phyloP scores from a whole-genome alignment of 2,888 invertebrate species.

The Endomychus coccineus region DNA sequence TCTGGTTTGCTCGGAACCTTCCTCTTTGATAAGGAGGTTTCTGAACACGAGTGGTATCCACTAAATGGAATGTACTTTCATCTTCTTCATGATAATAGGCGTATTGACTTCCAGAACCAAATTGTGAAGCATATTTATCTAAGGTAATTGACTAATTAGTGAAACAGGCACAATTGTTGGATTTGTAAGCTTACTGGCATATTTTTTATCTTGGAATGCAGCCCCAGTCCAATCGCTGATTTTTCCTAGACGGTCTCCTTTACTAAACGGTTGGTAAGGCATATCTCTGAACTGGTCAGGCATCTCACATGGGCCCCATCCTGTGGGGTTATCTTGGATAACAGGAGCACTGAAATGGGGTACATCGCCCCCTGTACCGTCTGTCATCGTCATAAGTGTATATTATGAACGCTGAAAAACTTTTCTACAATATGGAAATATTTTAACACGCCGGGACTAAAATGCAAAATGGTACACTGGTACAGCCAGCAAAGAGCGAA shows the following conservation, averaged over 20 bases:
- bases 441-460: too few relatives aligned
- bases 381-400: slow-evolving; percentile 39
- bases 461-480: too few relatives aligned
- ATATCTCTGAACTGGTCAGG: slow-evolving; percentile 92
- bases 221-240: slow-evolving; percentile 98
- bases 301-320: slow-evolving; percentile 96
- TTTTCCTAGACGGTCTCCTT: slow-evolving; percentile 96
- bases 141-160: too few relatives aligned
- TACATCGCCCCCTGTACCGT: slow-evolving; percentile 47
- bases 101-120: slow-evolving; percentile 93
- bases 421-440: too few relatives aligned
- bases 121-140: slow-evolving; percentile 89
- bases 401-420: too few relatives aligned
- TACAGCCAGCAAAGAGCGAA: too few relatives aligned
- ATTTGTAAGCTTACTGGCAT: slow-evolving; percentile 71
- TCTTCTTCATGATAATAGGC: slow-evolving; percentile 99
- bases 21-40: slow-evolving; percentile 91
- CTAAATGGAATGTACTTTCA: slow-evolving; percentile 96
- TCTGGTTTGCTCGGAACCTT: slow-evolving; percentile 73
- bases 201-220: slow-evolving; percentile 87
- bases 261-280: slow-evolving; percentile 99
- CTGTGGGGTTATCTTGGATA: slow-evolving; percentile 78
- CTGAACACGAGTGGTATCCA: slow-evolving; percentile 85
- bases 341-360: slow-evolving; percentile 64
- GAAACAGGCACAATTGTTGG: too few relatives aligned